phyloP scores from a whole-genome alignment of 2,113 vertebrate species.

The Ondatra zibethicus region DNA sequence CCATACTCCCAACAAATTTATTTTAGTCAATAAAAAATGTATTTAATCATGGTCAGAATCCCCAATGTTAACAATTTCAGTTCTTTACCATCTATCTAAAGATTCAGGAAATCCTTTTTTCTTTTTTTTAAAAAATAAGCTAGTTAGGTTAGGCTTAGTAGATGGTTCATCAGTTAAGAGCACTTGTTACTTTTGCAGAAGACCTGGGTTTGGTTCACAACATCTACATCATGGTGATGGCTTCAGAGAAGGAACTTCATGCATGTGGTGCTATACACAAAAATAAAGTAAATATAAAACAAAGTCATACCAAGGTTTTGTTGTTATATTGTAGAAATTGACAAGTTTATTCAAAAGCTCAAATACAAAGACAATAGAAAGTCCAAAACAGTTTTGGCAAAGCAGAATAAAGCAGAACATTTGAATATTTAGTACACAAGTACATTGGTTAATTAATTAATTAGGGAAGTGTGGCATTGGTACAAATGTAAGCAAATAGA shows the following conservation, averaged over 20 bases:
- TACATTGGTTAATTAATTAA: not conserved
- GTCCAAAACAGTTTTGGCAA: not conserved
- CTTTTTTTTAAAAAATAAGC: not conserved
- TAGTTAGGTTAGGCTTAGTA: not conserved
- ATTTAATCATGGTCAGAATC: not conserved
- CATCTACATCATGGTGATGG: not conserved
- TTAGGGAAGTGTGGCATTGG: not conserved
- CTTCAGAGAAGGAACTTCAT: not conserved
- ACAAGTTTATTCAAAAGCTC: not conserved
- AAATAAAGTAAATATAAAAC: not conserved
- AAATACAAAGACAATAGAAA: not conserved
- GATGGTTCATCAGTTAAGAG: not conserved
- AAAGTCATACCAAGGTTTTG: not conserved
- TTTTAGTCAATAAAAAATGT: conserved; percentile 31
- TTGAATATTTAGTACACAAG: not conserved
- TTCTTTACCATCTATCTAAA: not conserved
- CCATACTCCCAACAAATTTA: not conserved
- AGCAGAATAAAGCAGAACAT: not conserved
- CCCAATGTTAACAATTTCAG: not conserved
- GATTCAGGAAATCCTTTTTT: not conserved
- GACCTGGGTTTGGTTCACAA: not conserved
- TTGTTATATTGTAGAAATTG: not conserved
- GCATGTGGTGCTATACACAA: not conserved
- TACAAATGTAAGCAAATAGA: conserved; percentile 35
- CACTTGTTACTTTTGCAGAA: not conserved